Conservation (phyloP, 2,888 invertebrate species). For the Lasioglossum marginatum region DNA sequence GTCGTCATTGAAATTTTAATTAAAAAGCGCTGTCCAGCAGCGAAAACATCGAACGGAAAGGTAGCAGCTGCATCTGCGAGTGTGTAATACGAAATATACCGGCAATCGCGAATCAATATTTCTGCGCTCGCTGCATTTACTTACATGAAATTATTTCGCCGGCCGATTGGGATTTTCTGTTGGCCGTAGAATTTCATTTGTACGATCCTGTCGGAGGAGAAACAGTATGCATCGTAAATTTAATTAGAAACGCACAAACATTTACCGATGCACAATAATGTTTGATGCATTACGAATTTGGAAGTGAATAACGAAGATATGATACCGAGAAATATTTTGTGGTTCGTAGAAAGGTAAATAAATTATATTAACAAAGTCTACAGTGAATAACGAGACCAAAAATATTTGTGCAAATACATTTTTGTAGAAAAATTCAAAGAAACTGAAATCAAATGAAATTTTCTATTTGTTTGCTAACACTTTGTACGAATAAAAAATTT, state of each 20-base stretch:
- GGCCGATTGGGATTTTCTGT: background rate
- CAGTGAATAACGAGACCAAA: background rate
- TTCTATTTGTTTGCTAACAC: too few relatives aligned
- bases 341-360: background rate
- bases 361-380: background rate
- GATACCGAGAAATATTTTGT: background rate
- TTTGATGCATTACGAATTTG: background rate
- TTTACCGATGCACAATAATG: background rate
- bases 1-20: background rate
- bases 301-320: background rate
- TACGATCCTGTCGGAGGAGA: background rate
- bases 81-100: background rate
- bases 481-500: too few relatives aligned
- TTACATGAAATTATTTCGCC: background rate
- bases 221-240: background rate
- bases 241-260: background rate
- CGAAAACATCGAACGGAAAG: background rate
- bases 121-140: background rate
- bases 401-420: background rate
- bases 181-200: background rate
- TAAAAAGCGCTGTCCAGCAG: background rate
- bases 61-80: background rate
- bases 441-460: too few relatives aligned
- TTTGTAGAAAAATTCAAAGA: background rate
- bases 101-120: conserved; percentile 1